Base-by-base conservation (phyloP, 2,113 vertebrate species). In the Monarcha castaneiventris region DNA sequence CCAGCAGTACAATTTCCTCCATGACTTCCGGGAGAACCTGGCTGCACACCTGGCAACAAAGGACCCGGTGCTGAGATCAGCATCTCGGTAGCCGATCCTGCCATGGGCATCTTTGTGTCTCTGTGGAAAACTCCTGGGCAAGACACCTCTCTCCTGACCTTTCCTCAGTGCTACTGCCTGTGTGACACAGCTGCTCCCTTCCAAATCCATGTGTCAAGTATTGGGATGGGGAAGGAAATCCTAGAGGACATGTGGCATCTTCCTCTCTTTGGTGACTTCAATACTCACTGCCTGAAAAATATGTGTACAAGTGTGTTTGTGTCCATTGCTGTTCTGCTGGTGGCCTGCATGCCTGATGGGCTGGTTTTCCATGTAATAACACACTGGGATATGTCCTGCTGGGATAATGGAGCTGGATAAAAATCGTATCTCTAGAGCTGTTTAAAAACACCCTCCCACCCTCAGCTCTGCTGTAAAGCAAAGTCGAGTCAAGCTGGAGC, bases 1-100 rank as follows among this genome's bases (percentile, higher is more conserved):
- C 19, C 93, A 99, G 99, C 99, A 99, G 97, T 99, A 99, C 97
- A 99, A 99, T 96, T 99, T 98, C 88, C 98, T 99, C 58, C 99
- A 99, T 6, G 99, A 99, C 81, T 99, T 99, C 76, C 98, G 98
- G 51, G 98, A 99, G 52, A 98, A 94, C 41, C 96, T 98, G 63
- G 64, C 97, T 39, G 96, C 97, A 7, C 97, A 98, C 78, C 97
- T 98, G n/a, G 97, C 98, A 19, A 93, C 95, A 46, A 95, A 97
- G 96, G 98, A 81, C 1, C 41, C 96, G 1, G 35, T n/a, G 11
- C 96, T 98, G 88, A 98, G 98, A 90, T 98, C 98, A 0, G 97
- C 98, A 15, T 99, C 98, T 0, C 98, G 98, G 88, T 99, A 98
- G 94, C 72, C 5, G 4, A 6, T 6, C 5, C 21, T 6, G 35